These are phyloP conservation scores for Panurus biarmicus DNA, from an alignment of 2,113 vertebrate species.

Conservation along the genomic window DNA sequence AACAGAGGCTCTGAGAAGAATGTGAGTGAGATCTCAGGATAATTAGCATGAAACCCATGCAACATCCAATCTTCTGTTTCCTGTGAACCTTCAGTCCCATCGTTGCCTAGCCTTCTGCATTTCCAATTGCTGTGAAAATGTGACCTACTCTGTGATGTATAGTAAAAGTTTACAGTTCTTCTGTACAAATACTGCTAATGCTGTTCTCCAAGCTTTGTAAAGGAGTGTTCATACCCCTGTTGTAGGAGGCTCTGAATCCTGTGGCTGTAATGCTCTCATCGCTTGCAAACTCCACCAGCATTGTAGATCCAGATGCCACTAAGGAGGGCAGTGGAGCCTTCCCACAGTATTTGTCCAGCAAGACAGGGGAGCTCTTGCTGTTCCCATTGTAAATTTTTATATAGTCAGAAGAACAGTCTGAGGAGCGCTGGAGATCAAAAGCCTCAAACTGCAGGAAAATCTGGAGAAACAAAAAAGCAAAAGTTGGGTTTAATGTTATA, in stretches of 20 bases:
- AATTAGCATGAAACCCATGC: not conserved
- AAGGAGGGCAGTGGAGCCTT: constrained; percentile 22
- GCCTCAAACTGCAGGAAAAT: constrained; percentile 57
- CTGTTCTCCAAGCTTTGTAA: not conserved
- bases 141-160: not conserved
- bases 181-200: not conserved
- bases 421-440: constrained; percentile 51
- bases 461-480: constrained; percentile 16
- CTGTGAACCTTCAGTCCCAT: not conserved
- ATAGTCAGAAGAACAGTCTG: constrained; percentile 57
- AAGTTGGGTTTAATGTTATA: not conserved
- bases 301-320: not conserved
- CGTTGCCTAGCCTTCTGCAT: not conserved
- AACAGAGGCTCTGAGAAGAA: not conserved
- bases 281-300: constrained; percentile 62
- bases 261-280: constrained; percentile 18
- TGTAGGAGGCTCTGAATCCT: constrained; percentile 62
- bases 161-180: not conserved
- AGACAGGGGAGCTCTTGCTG: constrained; percentile 44
- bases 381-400: constrained; percentile 55
- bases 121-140: not conserved
- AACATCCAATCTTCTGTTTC: not conserved
- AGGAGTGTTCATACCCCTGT: constrained; percentile 25
- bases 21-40: not conserved
- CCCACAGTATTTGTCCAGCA: constrained; percentile 58